Evolutionary conservation across 2,888 invertebrate genomes (phyloP).

Genomic region (Griposia aprilina): DNA sequence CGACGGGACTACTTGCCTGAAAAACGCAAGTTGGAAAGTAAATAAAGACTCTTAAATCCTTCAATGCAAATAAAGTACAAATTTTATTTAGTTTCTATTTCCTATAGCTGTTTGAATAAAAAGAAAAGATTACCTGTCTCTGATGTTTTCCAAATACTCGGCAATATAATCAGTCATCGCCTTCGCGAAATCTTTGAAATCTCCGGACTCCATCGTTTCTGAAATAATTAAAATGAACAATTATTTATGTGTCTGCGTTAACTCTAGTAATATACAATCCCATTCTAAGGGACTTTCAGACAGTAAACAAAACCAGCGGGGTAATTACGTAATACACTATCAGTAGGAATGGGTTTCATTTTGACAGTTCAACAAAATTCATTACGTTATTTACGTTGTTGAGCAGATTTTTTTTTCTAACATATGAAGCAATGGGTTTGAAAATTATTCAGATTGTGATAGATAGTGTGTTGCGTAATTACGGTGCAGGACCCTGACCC

Average conservation of each 20-base stretch:
- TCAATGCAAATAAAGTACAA: background rate
- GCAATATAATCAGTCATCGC: slow-evolving; percentile 98
- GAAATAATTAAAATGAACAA: slow-evolving; percentile 48
- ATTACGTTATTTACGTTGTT: no score
- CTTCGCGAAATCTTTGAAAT: slow-evolving; percentile 96
- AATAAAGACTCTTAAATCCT: background rate
- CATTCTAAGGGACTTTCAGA: background rate
- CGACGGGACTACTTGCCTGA: slow-evolving; percentile 95
- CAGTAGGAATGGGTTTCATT: no score
- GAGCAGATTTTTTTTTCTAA: no score
- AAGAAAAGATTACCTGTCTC: slow-evolving; percentile 92
- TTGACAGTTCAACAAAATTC: no score
- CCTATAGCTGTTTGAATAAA: background rate
- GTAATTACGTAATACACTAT: no score
- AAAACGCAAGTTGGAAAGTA: slow-evolving; percentile 56
- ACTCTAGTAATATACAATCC: background rate
- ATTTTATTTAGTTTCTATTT: background rate
- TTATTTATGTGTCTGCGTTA: background rate
- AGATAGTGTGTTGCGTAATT: no score
- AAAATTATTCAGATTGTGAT: no score
- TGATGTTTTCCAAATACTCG: slow-evolving; percentile 97
- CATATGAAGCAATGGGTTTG: no score
- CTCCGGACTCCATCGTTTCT: slow-evolving; percentile 94
- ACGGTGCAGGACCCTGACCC: no score
- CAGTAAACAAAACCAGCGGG: no score